Conservation (phyloP, 2,113 vertebrate species). For the Dinomys branickii region DNA sequence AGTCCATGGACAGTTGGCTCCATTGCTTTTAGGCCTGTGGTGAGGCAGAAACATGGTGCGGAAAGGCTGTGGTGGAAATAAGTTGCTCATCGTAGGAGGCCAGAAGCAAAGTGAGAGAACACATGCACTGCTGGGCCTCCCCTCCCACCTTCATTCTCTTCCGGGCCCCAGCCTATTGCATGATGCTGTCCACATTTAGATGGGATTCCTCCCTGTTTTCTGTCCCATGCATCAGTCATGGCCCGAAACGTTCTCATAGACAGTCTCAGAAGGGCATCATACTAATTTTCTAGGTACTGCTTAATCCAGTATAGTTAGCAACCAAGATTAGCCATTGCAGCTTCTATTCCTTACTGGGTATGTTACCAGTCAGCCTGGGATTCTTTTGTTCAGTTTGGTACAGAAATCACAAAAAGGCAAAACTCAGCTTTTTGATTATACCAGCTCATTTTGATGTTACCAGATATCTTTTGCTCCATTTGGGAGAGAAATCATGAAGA, state of each 20-base stretch:
- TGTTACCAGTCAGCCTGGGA: background rate
- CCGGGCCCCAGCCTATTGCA: background rate
- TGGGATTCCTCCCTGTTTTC: background rate
- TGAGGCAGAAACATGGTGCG: background rate
- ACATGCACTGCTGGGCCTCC: background rate
- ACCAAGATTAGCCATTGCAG: background rate
- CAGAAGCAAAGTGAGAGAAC: background rate
- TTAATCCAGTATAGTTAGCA: background rate
- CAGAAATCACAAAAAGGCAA: background rate
- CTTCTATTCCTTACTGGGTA: background rate
- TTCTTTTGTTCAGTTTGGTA: background rate
- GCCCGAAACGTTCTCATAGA: background rate
- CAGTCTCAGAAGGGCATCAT: background rate
- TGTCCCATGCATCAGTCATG: background rate
- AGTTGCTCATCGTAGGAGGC: background rate
- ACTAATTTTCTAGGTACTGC: background rate
- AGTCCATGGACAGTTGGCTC: background rate
- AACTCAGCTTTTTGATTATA: background rate
- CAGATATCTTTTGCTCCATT: background rate
- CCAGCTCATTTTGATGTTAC: background rate
- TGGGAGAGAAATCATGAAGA: background rate
- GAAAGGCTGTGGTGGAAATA: background rate
- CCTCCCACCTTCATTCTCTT: background rate
- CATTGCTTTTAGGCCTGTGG: background rate
- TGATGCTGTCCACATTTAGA: background rate